Evolutionary conservation across 2,888 invertebrate genomes (phyloP).

Genomic region (Agrochola lota): DNA sequence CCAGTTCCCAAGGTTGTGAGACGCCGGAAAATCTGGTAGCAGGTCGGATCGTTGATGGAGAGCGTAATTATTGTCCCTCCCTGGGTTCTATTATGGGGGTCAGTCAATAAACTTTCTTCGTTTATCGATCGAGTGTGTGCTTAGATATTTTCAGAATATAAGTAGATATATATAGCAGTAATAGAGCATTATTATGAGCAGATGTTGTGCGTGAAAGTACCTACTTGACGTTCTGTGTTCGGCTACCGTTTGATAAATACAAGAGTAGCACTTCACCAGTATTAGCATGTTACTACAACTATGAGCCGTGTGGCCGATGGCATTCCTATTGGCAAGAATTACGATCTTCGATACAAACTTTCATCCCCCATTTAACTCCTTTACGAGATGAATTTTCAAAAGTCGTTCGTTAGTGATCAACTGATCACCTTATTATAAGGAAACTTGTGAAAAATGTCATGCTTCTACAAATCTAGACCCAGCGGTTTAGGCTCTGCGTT

Average conservation of each 20-base stretch:
- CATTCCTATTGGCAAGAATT: not conserved
- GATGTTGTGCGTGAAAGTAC: not conserved
- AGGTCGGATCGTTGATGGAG: not conserved
- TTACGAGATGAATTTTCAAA: not conserved
- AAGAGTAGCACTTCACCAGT: not conserved
- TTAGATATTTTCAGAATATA: not conserved
- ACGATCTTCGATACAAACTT: not conserved
- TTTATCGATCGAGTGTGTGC: not conserved
- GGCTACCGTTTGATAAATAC: not conserved
- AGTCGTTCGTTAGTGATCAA: not conserved
- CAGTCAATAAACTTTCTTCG: not conserved
- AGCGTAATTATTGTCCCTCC: not conserved
- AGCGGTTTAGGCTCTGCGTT: not conserved
- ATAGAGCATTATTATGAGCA: not conserved
- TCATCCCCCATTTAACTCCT: not conserved
- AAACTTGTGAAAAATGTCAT: not conserved
- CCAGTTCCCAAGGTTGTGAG: not conserved
- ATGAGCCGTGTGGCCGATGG: not conserved
- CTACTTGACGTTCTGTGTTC: not conserved
- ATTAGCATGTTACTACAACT: not conserved
- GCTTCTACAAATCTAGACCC: too few relatives aligned
- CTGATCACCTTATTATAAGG: not conserved
- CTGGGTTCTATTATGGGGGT: not conserved
- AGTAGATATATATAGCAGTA: too few relatives aligned
- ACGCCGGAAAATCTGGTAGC: not conserved